Evolutionary conservation across 2,113 vertebrate species (phyloP), one percentile per base, ranked within the genome.

Genomic region (Dicaeum eximium): DNA sequence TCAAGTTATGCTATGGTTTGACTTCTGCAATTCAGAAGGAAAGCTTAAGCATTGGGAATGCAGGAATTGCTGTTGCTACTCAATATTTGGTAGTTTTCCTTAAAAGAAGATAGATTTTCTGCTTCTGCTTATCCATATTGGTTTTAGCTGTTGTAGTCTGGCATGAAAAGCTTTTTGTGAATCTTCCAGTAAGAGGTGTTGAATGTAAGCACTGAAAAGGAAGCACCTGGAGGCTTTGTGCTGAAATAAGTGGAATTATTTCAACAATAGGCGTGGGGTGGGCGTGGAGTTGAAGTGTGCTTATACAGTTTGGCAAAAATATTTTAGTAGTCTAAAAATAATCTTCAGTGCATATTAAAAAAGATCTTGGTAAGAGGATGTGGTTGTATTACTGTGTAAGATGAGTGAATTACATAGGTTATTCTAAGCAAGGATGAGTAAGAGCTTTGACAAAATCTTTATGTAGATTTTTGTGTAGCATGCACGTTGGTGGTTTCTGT

Each of bases 181-280:
- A 54, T 72, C 58, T 91, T 80, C 38, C 40, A 91, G 17, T 90
- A n/a, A 73, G 83, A 66, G 10, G 13, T 82, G 37, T 88, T 94
- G 47, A 74, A 2, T 67, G 37, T 37, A 47, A 80, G 40, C 7
- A 8, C 35, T 79, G 77, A 64, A 93, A 60, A 93, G 90, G 91
- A 94, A 93, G 61, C 86, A 95, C 72, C 90, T 92, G 92, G 86
- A 77, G 67, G 51, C 45, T 94, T 96, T 92, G 64, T 71, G 71
- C 64, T 91, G 62, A 86, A 93, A 54, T 58, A 56, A 80, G 62
- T 73, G 70, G 47, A 91, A 94, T 94, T 92, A 69, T 72, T 95
- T 93, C 56, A 80, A 90, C 82, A 95, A 45, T 77, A 64, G 75
- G 33, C 38, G 30, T 88, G 54, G 25, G 21, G 17, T 77, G 75